Evolutionary conservation across 2,113 vertebrate genomes (phyloP), one percentile per base, ranked within the genome.

Genomic region (Dipodomys spectabilis): DNA sequence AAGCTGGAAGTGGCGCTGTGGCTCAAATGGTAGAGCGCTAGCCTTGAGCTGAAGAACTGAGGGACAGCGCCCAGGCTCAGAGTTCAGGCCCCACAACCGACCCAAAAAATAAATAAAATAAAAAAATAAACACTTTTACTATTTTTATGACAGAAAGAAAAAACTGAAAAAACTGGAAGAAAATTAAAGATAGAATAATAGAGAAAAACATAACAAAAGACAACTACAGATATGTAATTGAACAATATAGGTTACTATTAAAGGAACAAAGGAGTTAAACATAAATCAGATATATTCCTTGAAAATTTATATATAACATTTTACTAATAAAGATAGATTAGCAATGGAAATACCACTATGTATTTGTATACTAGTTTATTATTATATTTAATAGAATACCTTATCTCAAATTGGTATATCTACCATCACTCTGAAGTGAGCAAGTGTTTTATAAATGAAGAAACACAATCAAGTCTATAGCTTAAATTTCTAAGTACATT

Each of bases 121-220:
- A 77, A 85, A 86, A 95, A 69, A 13, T 82, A 9, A 89, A 95
- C 88, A 92, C 75, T 79, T 92, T 86, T 73, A 94, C 18, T 5
- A 85, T 74, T 95, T 91, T 86, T 87, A 93, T 68, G 53, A 90
- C 18, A 94, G 73, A 92, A 95, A 32, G 25, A 88, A 84, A 91
- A 88, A 89, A 91, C 44, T 7, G 15, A 64, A 81, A 94, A 10
- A 86, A 72, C 57, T 6, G 16, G 23, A 13, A 39, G 67, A 57
- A 88, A 94, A 94, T 30, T 73, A 87, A 87, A 91, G 13, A n/a
- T 27, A 53, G 12, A 19, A 39, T 72, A 79, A 92, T 49, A 74
- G 32, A 79, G 25, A 84, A 62, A 45, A 82, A 88, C 12, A 92
- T 35, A 12, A 35, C 57, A 95, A 9, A 86, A 68, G 19, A 79